Conservation (phyloP, 2,797 vertebrate species). For the Adelosebastes latens region DNA sequence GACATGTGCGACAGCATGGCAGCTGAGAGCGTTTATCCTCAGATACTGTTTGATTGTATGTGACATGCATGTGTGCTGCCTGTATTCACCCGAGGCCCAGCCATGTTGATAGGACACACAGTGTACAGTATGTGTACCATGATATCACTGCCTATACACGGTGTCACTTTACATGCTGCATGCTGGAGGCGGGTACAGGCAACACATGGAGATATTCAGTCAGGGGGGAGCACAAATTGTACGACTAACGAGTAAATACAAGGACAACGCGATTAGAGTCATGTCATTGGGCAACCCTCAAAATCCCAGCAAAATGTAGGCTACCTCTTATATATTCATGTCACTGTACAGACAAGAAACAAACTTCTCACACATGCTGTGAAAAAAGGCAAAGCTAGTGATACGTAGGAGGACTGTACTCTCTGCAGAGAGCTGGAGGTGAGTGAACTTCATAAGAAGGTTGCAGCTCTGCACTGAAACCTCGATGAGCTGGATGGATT, state of each 20-base stretch:
- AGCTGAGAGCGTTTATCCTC: not conserved
- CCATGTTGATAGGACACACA: not conserved
- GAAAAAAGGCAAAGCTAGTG: not conserved
- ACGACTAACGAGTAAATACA: not conserved
- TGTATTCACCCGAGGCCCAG: not conserved
- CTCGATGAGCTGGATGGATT: no score
- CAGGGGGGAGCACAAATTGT: not conserved
- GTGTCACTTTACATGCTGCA: not conserved
- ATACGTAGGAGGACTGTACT: not conserved
- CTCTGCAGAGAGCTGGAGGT: no score
- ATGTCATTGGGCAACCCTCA: not conserved
- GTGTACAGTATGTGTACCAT: not conserved
- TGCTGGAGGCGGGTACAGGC: not conserved
- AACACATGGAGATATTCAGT: not conserved
- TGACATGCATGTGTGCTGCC: constrained; percentile 24
- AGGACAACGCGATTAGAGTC: not conserved
- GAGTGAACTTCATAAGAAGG: no score
- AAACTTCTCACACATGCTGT: not conserved
- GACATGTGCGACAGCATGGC: not conserved
- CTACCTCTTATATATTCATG: not conserved
- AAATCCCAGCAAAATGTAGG: not conserved
- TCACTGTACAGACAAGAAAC: not conserved
- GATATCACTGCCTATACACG: not conserved
- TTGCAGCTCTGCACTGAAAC: not conserved
- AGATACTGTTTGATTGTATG: not conserved